phyloP scores from a whole-genome alignment of 2,888 invertebrate genomes.

The Hypomecis punctinalis region DNA sequence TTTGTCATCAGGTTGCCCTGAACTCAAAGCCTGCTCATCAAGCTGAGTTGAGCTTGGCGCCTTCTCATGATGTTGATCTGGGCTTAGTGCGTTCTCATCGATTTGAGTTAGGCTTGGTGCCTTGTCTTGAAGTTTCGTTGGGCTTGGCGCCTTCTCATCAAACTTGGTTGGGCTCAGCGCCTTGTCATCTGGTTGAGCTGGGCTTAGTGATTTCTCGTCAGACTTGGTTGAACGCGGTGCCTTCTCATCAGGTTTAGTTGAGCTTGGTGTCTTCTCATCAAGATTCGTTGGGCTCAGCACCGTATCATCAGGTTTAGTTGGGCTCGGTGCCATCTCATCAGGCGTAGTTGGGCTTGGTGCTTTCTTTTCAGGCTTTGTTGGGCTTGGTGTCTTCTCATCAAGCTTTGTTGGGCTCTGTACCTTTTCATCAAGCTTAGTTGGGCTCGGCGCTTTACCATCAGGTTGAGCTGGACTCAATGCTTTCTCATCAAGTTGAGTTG shows the following conservation, averaged over 20 bases:
- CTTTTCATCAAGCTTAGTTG: neutral
- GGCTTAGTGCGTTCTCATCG: slow-evolving; percentile 29
- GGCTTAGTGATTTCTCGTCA: slow-evolving; percentile 19
- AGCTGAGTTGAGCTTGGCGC: neutral
- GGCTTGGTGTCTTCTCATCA: too few relatives aligned
- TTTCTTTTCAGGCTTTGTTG: too few relatives aligned
- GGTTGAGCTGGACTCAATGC: neutral
- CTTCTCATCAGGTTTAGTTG: slow-evolving; percentile 1
- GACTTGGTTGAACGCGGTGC: slow-evolving; percentile 18
- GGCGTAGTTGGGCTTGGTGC: neutral
- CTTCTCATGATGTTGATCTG: slow-evolving; percentile 5
- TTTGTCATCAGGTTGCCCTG: too few relatives aligned
- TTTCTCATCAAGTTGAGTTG: neutral
- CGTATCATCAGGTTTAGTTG: slow-evolving; percentile 32
- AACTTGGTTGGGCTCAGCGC: neutral
- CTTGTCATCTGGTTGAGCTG: slow-evolving; percentile 8
- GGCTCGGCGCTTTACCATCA: too few relatives aligned
- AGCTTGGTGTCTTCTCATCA: too few relatives aligned
- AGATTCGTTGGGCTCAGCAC: slow-evolving; percentile 12
- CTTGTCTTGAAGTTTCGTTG: neutral
- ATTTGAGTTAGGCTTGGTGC: neutral
- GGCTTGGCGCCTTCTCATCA: neutral
- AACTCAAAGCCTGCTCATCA: neutral
- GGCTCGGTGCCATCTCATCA: slow-evolving; percentile 23
- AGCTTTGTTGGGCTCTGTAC: too few relatives aligned